A percentile compares a stretch with the other conserved stretches of the same genome.
phyloP scores from a whole-genome alignment of 2,113 vertebrate species.

The Seriola dumerili region DNA sequence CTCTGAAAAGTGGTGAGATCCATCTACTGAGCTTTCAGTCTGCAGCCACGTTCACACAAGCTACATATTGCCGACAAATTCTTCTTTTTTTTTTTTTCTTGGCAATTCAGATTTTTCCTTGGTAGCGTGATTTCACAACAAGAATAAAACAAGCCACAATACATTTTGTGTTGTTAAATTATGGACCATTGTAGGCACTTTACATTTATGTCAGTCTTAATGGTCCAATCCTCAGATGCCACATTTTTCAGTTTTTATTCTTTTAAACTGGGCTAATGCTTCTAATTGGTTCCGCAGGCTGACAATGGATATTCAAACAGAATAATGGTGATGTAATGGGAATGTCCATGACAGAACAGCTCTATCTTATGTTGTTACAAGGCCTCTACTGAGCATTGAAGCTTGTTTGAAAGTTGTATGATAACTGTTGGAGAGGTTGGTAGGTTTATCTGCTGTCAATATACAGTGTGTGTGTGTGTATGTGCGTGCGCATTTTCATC shows the following conservation, averaged over 20 bases:
- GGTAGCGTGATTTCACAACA: not conserved
- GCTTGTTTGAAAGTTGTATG: not conserved
- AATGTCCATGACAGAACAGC: not conserved
- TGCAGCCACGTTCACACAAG: no score
- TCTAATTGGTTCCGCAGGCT: constrained; percentile 4
- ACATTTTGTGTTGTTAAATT: not conserved
- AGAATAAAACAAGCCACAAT: no score
- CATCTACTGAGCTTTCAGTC: no score
- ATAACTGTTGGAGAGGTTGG: not conserved
- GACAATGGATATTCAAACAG: not conserved
- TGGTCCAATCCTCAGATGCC: not conserved
- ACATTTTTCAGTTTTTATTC: not conserved
- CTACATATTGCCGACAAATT: no score
- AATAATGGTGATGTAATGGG: not conserved
- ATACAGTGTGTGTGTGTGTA: not conserved
- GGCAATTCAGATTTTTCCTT: not conserved
- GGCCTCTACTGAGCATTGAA: not conserved
- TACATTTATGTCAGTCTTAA: not conserved
- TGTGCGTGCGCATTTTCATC: not conserved
- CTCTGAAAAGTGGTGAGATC: no score
- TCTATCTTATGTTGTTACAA: not conserved
- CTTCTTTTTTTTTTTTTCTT: no score
- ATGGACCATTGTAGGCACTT: not conserved
- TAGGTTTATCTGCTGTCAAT: not conserved
- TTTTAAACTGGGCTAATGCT: not conserved